phyloP scores from a whole-genome alignment of 1,140 invertebrate genomes.

The Fopius arisanus region DNA sequence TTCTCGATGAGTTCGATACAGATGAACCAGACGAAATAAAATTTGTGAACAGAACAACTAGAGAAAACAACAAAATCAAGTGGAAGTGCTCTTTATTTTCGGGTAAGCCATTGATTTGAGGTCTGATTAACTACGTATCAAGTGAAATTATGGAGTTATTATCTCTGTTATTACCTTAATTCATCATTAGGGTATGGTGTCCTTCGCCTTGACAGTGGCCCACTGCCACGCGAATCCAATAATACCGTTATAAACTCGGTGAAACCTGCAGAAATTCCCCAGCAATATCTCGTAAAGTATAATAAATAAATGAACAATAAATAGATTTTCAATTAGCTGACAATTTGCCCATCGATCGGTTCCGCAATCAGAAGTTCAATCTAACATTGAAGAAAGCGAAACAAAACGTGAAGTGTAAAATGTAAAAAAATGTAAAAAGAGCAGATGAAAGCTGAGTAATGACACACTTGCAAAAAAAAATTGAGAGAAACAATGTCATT shows the following conservation, averaged over 20 bases:
- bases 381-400: not conserved
- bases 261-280: not conserved
- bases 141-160: too few species aligned
- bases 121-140: too few species aligned
- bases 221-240: not conserved
- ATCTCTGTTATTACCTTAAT: not conserved
- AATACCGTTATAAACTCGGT: not conserved
- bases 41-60: too few species aligned
- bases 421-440: too few species aligned
- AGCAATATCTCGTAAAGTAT: not conserved
- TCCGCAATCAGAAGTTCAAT: too few species aligned
- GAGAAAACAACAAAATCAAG: not conserved
- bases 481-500: not conserved
- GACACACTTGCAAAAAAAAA: not conserved
- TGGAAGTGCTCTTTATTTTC: not conserved
- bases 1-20: too few species aligned
- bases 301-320: too few species aligned
- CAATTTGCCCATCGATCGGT: too few species aligned
- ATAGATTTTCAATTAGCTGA: too few species aligned
- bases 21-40: too few species aligned
- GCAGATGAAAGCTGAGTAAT: not conserved
- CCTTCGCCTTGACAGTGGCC: constrained; percentile 1
- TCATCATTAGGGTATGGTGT: not conserved
- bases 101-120: not conserved
- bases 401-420: not conserved